These are phyloP conservation scores for Acleris laterana DNA, from an alignment of 2,888 invertebrate species.

Conservation along the genomic window DNA sequence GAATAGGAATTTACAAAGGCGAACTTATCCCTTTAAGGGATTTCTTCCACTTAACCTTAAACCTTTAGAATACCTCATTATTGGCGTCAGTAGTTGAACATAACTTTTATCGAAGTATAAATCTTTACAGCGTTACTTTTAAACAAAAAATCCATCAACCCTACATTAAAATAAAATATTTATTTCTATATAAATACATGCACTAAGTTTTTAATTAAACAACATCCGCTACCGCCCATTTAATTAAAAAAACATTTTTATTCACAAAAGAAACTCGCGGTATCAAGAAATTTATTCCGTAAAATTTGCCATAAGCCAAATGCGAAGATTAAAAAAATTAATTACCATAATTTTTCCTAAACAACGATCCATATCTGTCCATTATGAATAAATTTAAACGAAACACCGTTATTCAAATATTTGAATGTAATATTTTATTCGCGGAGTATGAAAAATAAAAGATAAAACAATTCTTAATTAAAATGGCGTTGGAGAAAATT, in stretches of 20 bases:
- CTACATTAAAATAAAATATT: too few relatives aligned
- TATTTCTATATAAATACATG: too few relatives aligned
- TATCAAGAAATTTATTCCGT: constrained; percentile 47
- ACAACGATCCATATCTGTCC: constrained; percentile 44
- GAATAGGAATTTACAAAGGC: too few relatives aligned
- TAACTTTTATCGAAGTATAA: too few relatives aligned
- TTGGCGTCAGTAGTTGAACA: too few relatives aligned
- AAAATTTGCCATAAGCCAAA: constrained; percentile 43
- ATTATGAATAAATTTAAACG: constrained; percentile 51
- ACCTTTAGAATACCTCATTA: too few relatives aligned
- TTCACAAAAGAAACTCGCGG: constrained; percentile 20
- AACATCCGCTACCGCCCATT: background rate
- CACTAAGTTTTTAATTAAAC: background rate
- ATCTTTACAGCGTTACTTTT: too few relatives aligned
- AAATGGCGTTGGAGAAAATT: too few relatives aligned
- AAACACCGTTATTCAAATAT: constrained; percentile 36
- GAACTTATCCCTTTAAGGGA: too few relatives aligned
- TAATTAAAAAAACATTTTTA: constrained; percentile 3
- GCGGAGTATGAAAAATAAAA: constrained; percentile 28
- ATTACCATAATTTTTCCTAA: constrained; percentile 58
- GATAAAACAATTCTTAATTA: background rate
- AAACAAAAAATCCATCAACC: too few relatives aligned
- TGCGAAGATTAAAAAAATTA: constrained; percentile 46
- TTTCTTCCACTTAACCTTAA: too few relatives aligned
- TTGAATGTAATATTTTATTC: constrained; percentile 33